Conservation (phyloP, 2,113 vertebrate species). For the Misgurnus anguillicaudatus region DNA sequence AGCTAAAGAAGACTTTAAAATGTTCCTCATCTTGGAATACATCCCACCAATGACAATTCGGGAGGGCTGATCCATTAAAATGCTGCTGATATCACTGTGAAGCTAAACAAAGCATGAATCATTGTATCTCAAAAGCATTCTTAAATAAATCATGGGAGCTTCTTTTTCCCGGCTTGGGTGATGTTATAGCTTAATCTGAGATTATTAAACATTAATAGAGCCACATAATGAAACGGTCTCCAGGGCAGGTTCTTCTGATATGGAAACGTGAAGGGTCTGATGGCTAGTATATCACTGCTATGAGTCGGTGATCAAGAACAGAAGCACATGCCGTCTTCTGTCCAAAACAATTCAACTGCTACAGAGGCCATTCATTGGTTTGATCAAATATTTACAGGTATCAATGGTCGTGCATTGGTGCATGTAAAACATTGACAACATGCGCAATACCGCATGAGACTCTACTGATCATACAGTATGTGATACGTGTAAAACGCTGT, state of each 20-base stretch:
- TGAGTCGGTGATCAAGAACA: slow-evolving; percentile 37
- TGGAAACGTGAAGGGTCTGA: slow-evolving; percentile 8
- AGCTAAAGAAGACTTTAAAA: not conserved
- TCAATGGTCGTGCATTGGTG: slow-evolving; percentile 2
- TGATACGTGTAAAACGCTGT: not conserved
- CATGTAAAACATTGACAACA: no score
- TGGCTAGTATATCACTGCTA: slow-evolving; percentile 6
- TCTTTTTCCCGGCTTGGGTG: slow-evolving; percentile 27
- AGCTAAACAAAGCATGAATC: slow-evolving; percentile 34
- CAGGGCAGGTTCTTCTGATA: slow-evolving; percentile 4
- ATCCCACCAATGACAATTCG: not conserved
- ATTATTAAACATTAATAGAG: slow-evolving; percentile 55
- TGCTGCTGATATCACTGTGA: not conserved
- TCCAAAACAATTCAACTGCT: slow-evolving; percentile 21
- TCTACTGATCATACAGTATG: not conserved
- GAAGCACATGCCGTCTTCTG: not conserved
- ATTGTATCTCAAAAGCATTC: slow-evolving; percentile 12
- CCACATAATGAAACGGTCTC: slow-evolving; percentile 32
- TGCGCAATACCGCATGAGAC: no score
- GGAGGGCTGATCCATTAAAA: not conserved
- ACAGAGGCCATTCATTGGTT: not conserved
- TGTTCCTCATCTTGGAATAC: not conserved
- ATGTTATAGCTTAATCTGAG: slow-evolving; percentile 32
- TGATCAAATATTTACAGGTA: slow-evolving; percentile 41
- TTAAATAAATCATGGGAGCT: slow-evolving; percentile 35